Base-by-base conservation (phyloP, 2,888 invertebrate genomes). In the Sipunculus nudus region DNA sequence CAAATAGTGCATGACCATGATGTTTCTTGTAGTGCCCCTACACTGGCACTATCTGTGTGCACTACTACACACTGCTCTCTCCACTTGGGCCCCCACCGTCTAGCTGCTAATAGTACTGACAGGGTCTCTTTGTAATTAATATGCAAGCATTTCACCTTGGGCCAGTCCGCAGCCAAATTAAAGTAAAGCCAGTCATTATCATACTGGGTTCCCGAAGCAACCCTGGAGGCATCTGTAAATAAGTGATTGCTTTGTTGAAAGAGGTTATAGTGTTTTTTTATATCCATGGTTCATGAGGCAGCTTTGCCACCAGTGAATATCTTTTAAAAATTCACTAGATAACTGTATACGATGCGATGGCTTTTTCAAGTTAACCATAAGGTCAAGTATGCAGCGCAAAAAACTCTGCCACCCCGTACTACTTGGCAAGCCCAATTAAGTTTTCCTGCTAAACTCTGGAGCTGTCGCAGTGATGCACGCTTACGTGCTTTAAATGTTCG, bases 121-220 rank as follows among this genome's bases (percentile, higher is more conserved):
- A 53, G 25, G 13, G 21, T 21, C 21, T 53, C 53, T 21, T 53
- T 53, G 21, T 8, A 23, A 26, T 53, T 53, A 41, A 53, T 41
- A 23, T 39, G 53, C n/a, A 39, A 23, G 8, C 45, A 29, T 10
- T 5, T 26, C 31, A 28, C 41, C 21, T 13, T 5, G 4, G 40
- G 54, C 45, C 43, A 54, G 46, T 54, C 54, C 13, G 4, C 5
- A 6, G 8, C 6, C 54, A 29, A 43, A 25, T 54, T 19, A 5
- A 54, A 28, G 23, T 46, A 46, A 19, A 5, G 19, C 28, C 32
- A 46, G 46, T 54, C 54, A n/a, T 21, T 23, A 4, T 4, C 8
- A 21, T 8, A 41, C 16, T 6, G 8, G 6, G 21, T 26, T 6
- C 41, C 53, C 6, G 13, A 21, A 10, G 40, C 53, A 16, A n/a